Evolutionary conservation across 2,888 invertebrate species (phyloP), one percentile per base, ranked within the genome.

Genomic region (Kuschelorhynchus macadamiae): DNA sequence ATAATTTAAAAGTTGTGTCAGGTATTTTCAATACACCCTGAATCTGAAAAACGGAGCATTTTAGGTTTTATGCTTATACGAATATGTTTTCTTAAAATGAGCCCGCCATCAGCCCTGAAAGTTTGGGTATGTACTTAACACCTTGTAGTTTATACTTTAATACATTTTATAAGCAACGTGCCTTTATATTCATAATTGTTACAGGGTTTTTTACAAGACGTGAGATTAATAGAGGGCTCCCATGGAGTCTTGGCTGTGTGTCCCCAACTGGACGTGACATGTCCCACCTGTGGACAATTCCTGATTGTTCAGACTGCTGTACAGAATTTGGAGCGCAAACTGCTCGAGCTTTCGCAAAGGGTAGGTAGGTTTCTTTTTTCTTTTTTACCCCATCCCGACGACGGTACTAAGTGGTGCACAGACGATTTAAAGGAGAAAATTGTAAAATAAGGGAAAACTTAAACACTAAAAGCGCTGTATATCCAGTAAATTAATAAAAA

Each of bases 211-310:
- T 87, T 96, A 83, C 93, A 95, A 88, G 95, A 95, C 82, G 92
- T 95, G 79, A 89, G 91, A 85, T 87, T 96, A 84, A 92, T 94
- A 81, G 90, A 91, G 79, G 93, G 93, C 77, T 90, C 94, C 70
- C 92, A 94, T 84, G 95, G 95, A 73, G 93, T 94, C 85, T 86
- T 94, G 80, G 88, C 91, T 78, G 93, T 95, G 84, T 96, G 96
- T 85, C 95, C 95, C 71, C 90, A 91, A 78, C 87, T 93, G 84
- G 93, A 94, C 84, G 91, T 93, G 77, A 91, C 91, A 81, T 96
- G 96, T 85, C 95, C 95, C 72, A 94, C 95, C 49, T 96, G 95
- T 85, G 95, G 94, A 75, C 93, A 95, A 85, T 95, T 93, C 85
- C 90, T 92, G 77, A 87, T 91, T 82, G 87, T 96, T 81, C 92